Evolutionary conservation across 1,140 invertebrate genomes (phyloP), one percentile per base, ranked within the genome.

Genomic region (Magallana angulata): DNA sequence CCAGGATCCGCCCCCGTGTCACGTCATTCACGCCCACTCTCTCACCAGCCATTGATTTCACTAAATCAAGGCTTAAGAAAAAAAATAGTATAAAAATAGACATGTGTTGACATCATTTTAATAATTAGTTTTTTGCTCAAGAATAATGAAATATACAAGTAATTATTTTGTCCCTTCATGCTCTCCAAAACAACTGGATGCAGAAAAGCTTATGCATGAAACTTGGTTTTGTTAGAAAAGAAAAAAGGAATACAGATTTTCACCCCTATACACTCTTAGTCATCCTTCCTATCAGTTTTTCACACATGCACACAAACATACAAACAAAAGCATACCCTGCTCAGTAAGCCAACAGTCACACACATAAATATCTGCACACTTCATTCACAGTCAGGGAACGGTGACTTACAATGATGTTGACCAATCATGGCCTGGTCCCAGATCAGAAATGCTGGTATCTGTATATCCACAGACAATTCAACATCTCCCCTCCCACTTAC

Each of bases 51-150:
- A 36, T n/a, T 30, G 24, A 76, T 76, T 5, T 76, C 8, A 12
- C 8, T 30, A 76, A 76, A 76, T 30, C 68, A 76, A 76, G 24
- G 68, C 68, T 71, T 9, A 24, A 76, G 36, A 11, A 76, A 48
- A 48, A 76, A 76, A 71, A 76, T 8, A 76, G 68, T 76, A 76
- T 76, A 76, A 76, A 76, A 76, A 76, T 76, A 76, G 24, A 76
- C 24, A 76, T 76, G 36, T 62, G 24, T 76, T 76, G 24, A 76
- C 68, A 76, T 76, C 36, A 76, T 76, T 76, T 48, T 76, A 7
- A 24, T 36, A 76, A 76, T 76, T 36, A 30, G 24, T 36, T 30
- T 30, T 30, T 76, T 76, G 24, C 68, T 30, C 68, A 30, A 76
- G 18, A 76, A 76, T 76, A 12, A 12, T 76, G 24, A 30, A 76